A percentile compares a stretch with the other conserved stretches of the same genome.
Conservation (phyloP, 2,113 vertebrate genomes). For the Saimiri boliviensis region DNA sequence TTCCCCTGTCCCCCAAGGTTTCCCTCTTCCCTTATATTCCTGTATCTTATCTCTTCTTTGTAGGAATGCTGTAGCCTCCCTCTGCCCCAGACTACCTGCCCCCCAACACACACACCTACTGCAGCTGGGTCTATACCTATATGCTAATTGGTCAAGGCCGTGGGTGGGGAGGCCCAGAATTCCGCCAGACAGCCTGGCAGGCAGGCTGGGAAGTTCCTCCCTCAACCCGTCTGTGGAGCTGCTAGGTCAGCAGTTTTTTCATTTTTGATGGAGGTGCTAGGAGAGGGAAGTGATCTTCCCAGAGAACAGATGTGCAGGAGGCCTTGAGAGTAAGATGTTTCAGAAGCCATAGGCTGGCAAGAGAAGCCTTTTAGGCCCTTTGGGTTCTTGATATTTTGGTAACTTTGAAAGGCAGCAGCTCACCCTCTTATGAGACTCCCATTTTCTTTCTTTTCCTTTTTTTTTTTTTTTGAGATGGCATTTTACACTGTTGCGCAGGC, state of each 20-base stretch:
- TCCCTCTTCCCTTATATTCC: background rate
- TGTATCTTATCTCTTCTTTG: conserved; percentile 46
- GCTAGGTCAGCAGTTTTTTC: conserved; percentile 58
- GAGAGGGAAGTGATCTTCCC: conserved; percentile 10
- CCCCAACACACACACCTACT: background rate
- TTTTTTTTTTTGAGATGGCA: too few relatives aligned
- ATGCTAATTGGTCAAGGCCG: conserved; percentile 38
- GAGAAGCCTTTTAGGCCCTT: background rate
- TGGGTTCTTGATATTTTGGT: background rate
- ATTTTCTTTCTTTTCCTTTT: background rate
- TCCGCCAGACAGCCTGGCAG: background rate
- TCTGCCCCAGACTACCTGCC: background rate
- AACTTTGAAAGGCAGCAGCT: background rate
- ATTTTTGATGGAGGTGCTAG: conserved; percentile 47
- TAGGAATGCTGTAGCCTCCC: background rate
- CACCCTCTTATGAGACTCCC: background rate
- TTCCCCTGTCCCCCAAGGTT: background rate
- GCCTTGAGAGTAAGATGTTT: background rate
- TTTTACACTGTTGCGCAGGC: too few relatives aligned
- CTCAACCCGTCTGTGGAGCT: background rate
- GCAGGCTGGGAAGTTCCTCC: conserved; percentile 52
- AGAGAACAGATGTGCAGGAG: conserved; percentile 21
- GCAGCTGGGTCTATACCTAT: background rate
- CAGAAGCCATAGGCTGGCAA: background rate
- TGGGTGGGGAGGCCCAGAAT: conserved; percentile 1